Evolutionary conservation across 2,797 vertebrate species (phyloP).

Genomic region (Neoniphon sammara): DNA sequence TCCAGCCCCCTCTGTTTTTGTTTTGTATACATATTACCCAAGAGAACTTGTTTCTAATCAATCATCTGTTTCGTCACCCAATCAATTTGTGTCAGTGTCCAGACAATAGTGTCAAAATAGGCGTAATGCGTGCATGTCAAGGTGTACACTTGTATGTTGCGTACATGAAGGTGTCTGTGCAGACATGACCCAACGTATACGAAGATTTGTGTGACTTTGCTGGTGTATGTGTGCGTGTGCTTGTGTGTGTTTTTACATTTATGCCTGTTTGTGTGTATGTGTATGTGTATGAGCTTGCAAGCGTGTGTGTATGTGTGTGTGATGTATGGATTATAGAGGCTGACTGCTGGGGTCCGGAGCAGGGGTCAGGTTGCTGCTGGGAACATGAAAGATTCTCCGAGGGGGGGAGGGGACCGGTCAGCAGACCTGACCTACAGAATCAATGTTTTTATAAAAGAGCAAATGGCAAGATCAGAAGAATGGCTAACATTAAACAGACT

Average conservation of each 20-base stretch:
- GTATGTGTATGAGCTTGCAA: slow-evolving; percentile 14
- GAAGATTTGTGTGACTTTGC: slow-evolving; percentile 35
- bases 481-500: slow-evolving; percentile 56
- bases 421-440: slow-evolving; percentile 78
- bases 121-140: slow-evolving; percentile 22
- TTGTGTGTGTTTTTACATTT: background rate
- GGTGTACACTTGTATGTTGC: slow-evolving; percentile 30
- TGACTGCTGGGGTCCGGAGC: slow-evolving; percentile 70
- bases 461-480: slow-evolving; percentile 80
- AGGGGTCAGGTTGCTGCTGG: slow-evolving; percentile 80
- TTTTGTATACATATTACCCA: slow-evolving; percentile 29
- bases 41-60: slow-evolving; percentile 9
- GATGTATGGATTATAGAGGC: slow-evolving; percentile 76
- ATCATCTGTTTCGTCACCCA: slow-evolving; percentile 7
- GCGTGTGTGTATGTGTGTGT: slow-evolving; percentile 33
- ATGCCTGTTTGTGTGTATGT: background rate
- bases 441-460: slow-evolving; percentile 82
- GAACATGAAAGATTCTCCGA: slow-evolving; percentile 81
- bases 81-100: slow-evolving; percentile 42
- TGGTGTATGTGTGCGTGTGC: background rate
- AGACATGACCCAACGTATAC: slow-evolving; percentile 43
- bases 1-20: too few species aligned
- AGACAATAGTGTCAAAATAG: slow-evolving; percentile 33
- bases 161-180: slow-evolving; percentile 45
- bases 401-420: slow-evolving; percentile 62